Evolutionary conservation across 2,113 vertebrate species (phyloP).

Genomic region (Carollia perspicillata): DNA sequence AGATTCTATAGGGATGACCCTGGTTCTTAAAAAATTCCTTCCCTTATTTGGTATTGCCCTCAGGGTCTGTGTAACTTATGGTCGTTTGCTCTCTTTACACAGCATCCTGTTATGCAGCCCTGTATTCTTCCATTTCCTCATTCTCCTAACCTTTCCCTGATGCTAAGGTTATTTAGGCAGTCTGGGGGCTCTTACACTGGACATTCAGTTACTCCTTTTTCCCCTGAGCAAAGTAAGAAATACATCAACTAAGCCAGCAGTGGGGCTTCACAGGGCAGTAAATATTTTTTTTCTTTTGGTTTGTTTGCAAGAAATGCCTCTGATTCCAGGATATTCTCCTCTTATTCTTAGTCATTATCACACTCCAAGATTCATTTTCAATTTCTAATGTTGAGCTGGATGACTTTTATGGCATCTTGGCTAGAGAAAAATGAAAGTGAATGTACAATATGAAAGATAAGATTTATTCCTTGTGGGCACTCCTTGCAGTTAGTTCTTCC

Average conservation of each 20-base stretch:
- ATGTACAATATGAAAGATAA: constrained; percentile 34
- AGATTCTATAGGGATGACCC: too few species aligned
- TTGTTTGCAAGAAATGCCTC: constrained; percentile 35
- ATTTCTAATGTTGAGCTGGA: constrained; percentile 43
- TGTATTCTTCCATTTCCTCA: too few species aligned
- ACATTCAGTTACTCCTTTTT: neutral
- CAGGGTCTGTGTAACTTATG: too few species aligned
- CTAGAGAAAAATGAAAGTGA: constrained; percentile 51
- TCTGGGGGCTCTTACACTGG: too few species aligned
- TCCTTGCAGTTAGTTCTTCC: constrained; percentile 10
- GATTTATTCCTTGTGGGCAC: neutral
- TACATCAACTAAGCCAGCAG: neutral
- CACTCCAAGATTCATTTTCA: constrained; percentile 43
- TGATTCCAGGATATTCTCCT: constrained; percentile 26
- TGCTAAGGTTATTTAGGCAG: too few species aligned
- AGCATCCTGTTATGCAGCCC: too few species aligned
- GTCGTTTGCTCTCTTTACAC: too few species aligned
- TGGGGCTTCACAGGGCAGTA: neutral
- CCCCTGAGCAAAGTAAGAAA: neutral
- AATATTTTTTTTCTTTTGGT: neutral
- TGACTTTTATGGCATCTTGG: constrained; percentile 52
- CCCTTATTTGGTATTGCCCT: too few species aligned
- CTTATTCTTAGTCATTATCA: constrained; percentile 36
- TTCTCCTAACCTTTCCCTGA: too few species aligned
- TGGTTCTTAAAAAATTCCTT: too few species aligned